A percentile compares a stretch with the other conserved stretches of the same genome.
These are phyloP conservation scores for Trinorchestia longiramus DNA, from an alignment of 1,140 invertebrate genomes.

Conservation along the genomic window DNA sequence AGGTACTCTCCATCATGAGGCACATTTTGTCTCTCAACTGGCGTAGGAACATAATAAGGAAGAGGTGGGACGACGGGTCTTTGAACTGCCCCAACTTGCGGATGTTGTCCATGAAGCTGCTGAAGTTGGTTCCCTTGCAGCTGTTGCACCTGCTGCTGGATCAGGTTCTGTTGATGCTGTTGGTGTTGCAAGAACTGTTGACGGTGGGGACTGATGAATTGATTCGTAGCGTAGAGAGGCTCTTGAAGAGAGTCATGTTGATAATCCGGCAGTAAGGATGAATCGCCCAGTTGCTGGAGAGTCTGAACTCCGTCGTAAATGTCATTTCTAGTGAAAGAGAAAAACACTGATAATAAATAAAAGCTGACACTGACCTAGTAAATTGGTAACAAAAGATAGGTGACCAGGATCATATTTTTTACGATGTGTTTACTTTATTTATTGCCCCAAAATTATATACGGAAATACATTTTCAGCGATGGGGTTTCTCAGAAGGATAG, in stretches of 20 bases:
- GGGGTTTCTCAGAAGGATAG: too few species aligned
- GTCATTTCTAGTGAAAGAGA: not conserved
- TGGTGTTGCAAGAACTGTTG: slow-evolving; percentile 50
- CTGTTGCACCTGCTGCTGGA: slow-evolving; percentile 30
- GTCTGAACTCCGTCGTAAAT: slow-evolving; percentile 10
- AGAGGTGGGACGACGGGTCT: not conserved
- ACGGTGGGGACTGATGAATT: slow-evolving; percentile 43
- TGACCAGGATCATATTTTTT: too few species aligned
- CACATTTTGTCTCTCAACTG: not conserved
- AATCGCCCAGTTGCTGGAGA: slow-evolving; percentile 1
- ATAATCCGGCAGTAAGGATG: not conserved
- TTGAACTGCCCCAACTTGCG: not conserved
- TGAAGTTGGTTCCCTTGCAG: not conserved
- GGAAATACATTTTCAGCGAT: too few species aligned
- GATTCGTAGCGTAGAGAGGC: not conserved
- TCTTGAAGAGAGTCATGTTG: not conserved
- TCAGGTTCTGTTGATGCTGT: slow-evolving; percentile 28
- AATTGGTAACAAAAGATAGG: too few species aligned
- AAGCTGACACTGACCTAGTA: not conserved
- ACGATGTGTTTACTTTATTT: too few species aligned
- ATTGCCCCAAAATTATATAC: too few species aligned
- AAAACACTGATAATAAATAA: not conserved
- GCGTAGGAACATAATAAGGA: slow-evolving; percentile 16
- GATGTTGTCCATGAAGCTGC: not conserved
- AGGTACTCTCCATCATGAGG: not conserved